Percentiles rank a stretch among this genome's conserved stretches.
Conservation (phyloP, 2,888 invertebrate species). For the Phoenoteleia sp. region DNA sequence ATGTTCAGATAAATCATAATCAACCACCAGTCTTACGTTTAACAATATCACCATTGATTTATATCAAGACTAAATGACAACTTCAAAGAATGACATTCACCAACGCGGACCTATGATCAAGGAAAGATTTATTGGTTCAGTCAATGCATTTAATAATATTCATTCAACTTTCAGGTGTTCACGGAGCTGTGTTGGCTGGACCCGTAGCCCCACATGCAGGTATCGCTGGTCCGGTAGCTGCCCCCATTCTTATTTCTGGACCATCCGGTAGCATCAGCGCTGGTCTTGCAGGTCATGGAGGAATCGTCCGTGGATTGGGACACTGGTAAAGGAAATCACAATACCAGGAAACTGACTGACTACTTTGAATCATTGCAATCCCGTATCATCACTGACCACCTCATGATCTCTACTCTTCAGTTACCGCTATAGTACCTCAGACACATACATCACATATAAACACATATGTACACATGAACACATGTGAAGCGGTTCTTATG, state of each 20-base stretch:
- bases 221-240: conserved; percentile 82
- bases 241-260: conserved; percentile 83
- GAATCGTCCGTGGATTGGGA: conserved; percentile 78
- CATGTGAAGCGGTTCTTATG: conserved; percentile 76
- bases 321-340: conserved; percentile 77
- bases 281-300: conserved; percentile 79
- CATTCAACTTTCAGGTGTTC: conserved; percentile 72
- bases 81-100: conserved; percentile 26
- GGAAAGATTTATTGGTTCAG: conserved; percentile 21
- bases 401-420: conserved; percentile 81
- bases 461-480: conserved; percentile 47
- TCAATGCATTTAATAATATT: conserved; percentile 32
- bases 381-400: conserved; percentile 75
- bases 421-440: conserved; percentile 83
- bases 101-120: conserved; percentile 4
- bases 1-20: conserved; percentile 50
- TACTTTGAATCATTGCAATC: conserved; percentile 74
- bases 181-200: conserved; percentile 82
- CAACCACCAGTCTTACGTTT: conserved; percentile 32
- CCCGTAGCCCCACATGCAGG: conserved; percentile 82
- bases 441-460: conserved; percentile 52
- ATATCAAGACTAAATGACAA: conserved; percentile 8
- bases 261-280: conserved; percentile 84
- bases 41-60: background rate
- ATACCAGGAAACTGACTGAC: conserved; percentile 71